Evolutionary conservation across 2,888 invertebrate genomes (phyloP).

Genomic region (Branchipolynoe longqiensis): DNA sequence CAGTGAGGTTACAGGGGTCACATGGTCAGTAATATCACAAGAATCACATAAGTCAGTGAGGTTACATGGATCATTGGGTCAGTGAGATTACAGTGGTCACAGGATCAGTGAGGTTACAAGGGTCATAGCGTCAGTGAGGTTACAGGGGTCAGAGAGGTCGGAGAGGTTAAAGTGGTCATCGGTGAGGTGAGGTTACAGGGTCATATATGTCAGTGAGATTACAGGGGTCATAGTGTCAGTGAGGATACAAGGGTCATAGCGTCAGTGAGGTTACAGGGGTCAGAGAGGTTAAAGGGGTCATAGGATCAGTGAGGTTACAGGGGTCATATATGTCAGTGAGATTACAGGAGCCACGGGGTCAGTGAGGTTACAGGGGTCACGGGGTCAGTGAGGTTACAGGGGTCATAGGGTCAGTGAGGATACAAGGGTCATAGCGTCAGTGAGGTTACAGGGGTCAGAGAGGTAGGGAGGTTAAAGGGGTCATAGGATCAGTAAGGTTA

Average conservation of each 20-base stretch:
- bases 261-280: neutral
- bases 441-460: constrained; percentile 1
- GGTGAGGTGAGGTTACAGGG: too few relatives aligned
- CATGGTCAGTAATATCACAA: neutral
- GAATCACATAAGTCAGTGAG: neutral
- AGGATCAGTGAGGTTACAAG: neutral
- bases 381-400: neutral
- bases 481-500: too few relatives aligned
- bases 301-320: neutral
- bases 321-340: neutral
- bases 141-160: neutral
- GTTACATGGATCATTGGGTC: neutral
- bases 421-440: too few relatives aligned
- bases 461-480: neutral
- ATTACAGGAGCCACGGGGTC: neutral
- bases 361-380: neutral
- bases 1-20: constrained; percentile 15
- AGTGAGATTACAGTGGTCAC: neutral
- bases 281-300: neutral
- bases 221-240: neutral
- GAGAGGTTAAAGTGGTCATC: neutral
- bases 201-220: neutral
- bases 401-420: neutral
- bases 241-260: neutral
- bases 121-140: too few relatives aligned